Conservation (phyloP, 2,113 vertebrate genomes). For the Poicephalus meyeri region DNA sequence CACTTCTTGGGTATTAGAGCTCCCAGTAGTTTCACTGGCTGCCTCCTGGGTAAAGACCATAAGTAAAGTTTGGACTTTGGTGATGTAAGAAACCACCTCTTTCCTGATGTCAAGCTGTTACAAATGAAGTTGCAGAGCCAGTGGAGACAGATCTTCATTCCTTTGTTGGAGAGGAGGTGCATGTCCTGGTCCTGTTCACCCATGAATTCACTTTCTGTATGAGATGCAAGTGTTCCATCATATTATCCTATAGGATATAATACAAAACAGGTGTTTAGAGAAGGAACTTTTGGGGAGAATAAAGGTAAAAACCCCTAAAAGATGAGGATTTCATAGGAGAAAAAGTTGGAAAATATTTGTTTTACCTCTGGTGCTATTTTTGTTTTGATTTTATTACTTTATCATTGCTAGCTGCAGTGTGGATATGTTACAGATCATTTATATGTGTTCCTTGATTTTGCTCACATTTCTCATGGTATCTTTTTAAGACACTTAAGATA, state of each 20-base stretch:
- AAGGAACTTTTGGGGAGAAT: background rate
- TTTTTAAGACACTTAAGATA: background rate
- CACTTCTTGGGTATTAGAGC: background rate
- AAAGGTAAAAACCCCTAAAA: background rate
- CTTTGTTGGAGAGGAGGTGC: background rate
- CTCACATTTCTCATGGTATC: background rate
- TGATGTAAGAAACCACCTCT: background rate
- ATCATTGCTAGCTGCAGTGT: background rate
- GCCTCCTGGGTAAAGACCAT: rapidly evolving
- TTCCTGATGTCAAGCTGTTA: background rate
- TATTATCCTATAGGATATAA: background rate
- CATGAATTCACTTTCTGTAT: background rate
- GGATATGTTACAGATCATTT: background rate
- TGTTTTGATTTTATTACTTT: background rate
- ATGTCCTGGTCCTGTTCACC: background rate
- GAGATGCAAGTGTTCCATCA: background rate
- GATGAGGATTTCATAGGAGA: background rate
- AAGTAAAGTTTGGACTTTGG: background rate
- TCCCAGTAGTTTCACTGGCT: background rate
- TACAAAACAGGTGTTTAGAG: background rate
- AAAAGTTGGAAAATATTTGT: background rate
- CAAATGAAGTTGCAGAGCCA: background rate
- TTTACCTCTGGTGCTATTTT: background rate
- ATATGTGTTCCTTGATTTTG: background rate
- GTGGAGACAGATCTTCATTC: background rate